A percentile compares a stretch with the other conserved stretches of the same genome.
Evolutionary conservation across 2,888 invertebrate genomes (phyloP).

Genomic region (Morpho deidamia): DNA sequence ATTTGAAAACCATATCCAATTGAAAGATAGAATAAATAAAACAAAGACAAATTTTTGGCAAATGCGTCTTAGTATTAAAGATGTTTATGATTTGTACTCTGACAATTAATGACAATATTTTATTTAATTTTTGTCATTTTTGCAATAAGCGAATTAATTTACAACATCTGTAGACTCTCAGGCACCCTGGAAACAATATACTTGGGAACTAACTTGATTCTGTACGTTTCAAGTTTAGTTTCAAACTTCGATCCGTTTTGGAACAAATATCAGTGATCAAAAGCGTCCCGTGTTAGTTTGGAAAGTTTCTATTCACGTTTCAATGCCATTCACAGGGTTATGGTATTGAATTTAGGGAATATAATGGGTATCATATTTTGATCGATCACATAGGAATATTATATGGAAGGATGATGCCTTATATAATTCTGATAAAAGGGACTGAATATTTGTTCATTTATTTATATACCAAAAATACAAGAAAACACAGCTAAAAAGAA

Average conservation of each 20-base stretch:
- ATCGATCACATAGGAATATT: neutral
- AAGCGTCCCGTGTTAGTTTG: conserved; percentile 7
- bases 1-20: no score
- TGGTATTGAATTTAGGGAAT: neutral
- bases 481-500: no score
- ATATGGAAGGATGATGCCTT: no score
- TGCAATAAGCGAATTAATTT: neutral
- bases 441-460: no score
- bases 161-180: conserved; percentile 16
- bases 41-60: no score
- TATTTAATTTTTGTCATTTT: no score
- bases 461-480: no score
- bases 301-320: conserved; percentile 3
- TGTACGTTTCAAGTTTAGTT: conserved; percentile 15
- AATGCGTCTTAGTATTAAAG: no score
- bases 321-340: conserved; percentile 3
- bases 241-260: conserved; percentile 19
- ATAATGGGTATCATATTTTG: neutral
- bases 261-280: conserved; percentile 18
- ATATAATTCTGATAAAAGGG: no score
- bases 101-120: no score
- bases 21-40: no score
- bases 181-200: conserved; percentile 14
- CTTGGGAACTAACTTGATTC: conserved; percentile 14
- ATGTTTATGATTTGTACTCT: no score